Evolutionary conservation across 2,888 invertebrate species (phyloP).

Genomic region (Polylopha cassiicola): DNA sequence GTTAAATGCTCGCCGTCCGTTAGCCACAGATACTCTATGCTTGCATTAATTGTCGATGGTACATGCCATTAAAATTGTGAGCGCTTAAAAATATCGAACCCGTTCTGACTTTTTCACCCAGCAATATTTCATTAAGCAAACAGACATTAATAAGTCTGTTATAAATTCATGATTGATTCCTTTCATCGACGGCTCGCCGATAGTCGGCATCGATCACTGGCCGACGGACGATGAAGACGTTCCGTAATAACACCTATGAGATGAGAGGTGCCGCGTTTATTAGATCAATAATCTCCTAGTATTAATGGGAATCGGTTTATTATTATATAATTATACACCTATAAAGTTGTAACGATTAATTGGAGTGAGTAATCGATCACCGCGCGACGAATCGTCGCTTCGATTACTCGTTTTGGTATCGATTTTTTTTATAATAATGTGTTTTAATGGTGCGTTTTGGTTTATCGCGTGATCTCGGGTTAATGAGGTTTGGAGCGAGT

Average conservation of each 20-base stretch:
- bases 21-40: conserved; percentile 31
- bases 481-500: conserved; percentile 52
- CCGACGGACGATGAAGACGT: conserved; percentile 56
- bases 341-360: conserved; percentile 55
- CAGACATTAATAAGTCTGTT: conserved; percentile 22
- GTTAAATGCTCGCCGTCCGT: conserved; percentile 39
- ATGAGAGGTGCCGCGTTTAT: conserved; percentile 54
- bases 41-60: conserved; percentile 28
- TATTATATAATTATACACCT: conserved; percentile 56
- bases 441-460: conserved; percentile 41
- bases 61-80: conserved; percentile 21
- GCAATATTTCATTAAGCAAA: conserved; percentile 21
- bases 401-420: conserved; percentile 24
- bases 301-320: conserved; percentile 65
- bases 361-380: conserved; percentile 60
- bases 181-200: conserved; percentile 46
- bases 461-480: conserved; percentile 56
- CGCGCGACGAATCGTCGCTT: conserved; percentile 51
- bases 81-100: conserved; percentile 14
- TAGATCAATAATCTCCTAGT: conserved; percentile 57
- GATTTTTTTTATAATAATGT: conserved; percentile 25
- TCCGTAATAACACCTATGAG: conserved; percentile 52
- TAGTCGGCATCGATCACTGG: conserved; percentile 47
- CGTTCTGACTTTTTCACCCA: conserved; percentile 16
- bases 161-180: conserved; percentile 32